These are phyloP conservation scores for Glaucomys volans DNA, from an alignment of 2,113 vertebrate genomes.

Conservation along the genomic window DNA sequence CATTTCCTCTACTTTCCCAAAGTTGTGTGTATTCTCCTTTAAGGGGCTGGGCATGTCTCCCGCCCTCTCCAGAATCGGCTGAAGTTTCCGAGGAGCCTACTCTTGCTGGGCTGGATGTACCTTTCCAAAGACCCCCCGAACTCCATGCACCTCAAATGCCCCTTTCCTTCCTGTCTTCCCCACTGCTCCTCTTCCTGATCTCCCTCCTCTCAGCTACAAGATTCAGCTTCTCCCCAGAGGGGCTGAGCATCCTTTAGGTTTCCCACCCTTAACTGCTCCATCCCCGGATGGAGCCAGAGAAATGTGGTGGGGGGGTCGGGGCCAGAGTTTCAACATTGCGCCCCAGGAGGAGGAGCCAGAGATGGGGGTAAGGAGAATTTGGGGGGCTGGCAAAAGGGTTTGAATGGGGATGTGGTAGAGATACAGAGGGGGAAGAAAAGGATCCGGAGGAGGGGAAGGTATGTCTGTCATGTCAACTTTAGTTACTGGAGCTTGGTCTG, in stretches of 20 bases:
- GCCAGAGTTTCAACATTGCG: conserved; percentile 82
- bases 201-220: neutral
- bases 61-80: conserved; percentile 56
- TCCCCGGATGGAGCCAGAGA: conserved; percentile 80
- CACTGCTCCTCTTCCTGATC: neutral
- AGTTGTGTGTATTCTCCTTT: conserved; percentile 80
- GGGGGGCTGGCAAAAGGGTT: neutral
- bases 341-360: conserved; percentile 75
- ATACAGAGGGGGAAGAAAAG: neutral
- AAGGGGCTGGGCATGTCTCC: conserved; percentile 79
- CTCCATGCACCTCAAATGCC: neutral
- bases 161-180: neutral
- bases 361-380: conserved; percentile 75
- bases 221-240: conserved; percentile 31
- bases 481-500: conserved; percentile 28
- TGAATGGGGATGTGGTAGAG: neutral
- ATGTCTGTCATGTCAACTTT: neutral
- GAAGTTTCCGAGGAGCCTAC: conserved; percentile 78
- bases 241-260: conserved; percentile 66
- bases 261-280: conserved; percentile 47
- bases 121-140: conserved; percentile 60
- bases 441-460: conserved; percentile 21
- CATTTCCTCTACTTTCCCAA: conserved; percentile 34
- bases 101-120: conserved; percentile 52
- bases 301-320: conserved; percentile 83